Evolutionary conservation across 2,797 vertebrate genomes (phyloP), one percentile per base, ranked within the genome.

Genomic region (Lophura swinhoii): DNA sequence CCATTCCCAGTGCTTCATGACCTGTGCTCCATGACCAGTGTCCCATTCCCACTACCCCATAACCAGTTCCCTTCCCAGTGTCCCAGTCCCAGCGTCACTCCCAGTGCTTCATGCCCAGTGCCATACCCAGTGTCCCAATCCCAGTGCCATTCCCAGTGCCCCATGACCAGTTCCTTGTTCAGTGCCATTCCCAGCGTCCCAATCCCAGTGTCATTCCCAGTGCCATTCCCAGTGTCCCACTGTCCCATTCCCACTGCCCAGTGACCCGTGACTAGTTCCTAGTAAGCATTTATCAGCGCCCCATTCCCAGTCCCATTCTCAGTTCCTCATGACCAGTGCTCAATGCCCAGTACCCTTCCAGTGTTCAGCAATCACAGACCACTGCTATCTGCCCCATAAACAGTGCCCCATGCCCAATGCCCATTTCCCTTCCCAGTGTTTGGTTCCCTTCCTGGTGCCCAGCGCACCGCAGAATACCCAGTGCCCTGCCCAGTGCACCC

Each of bases 401-500:
- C 68, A 70, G 48, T 70, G 68, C 26, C 49, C 49, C 14, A 24
- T 12, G 12, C 48, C 48, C 48, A 49, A 2, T 14, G 13, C 24
- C 49, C 48, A 49, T 24, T 26, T 49, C 48, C 48, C 24, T 26
- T 26, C 49, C 26, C 26, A 28, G 24, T 15, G 14, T 28, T 28
- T 8, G 3, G 24, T 28, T 28, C 24, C 13, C 14, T 51, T 26
- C 24, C 49, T 24, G 26, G 24, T 49, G 48, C 48, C 48, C 48
- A 26, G 48, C 24, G 14, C 23, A 13, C 48, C 49, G 26, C 46
- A 22, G 46, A 48, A 48, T 9, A 49, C 48, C 48, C 48, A 49
- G 23, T 14, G 49, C 49, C 49, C 24, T 9, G 96, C 96, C 96
- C 95, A 96, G 97, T 97, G 97, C 97, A 97, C 96, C 96, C 97